Evolutionary conservation across 92 coral and sea anemone species (phyloP), one percentile per base, ranked within the genome.

Genomic region (Porites cylindrica): DNA sequence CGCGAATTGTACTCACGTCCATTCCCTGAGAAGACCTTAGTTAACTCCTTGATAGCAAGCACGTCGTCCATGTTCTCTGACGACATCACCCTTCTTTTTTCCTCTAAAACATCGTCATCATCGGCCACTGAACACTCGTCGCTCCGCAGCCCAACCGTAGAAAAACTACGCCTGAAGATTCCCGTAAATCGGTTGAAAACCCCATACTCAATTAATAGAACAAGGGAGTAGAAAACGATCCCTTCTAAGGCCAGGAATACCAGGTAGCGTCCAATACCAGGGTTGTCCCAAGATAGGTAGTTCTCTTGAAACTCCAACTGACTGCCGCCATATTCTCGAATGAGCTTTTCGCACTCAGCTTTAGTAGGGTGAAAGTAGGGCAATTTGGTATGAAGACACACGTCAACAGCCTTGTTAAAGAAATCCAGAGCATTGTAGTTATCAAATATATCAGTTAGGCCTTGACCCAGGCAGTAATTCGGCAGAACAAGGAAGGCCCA

Each of bases 401-500:
- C 17, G 13, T 80, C 81, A 11, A 96, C 70, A 1, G 87, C 89
- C 53, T 90, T 71, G 82, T 95, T 78, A 51, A 93, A 93, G 20
- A 63, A 24, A 52, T 75, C 77, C 56, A 97, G 60, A n/a, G 89
- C 88, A 79, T 92, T 92, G 82, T 97, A 97, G 92, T 97, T 97
- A 54, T 82, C 89, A 82, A 97, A 97, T 58, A 97, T 97, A 67
- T 95, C 96, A 1, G 88, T 84, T 1, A 97, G 69, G 60, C 97
- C 96, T 68, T 97, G 99, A 19, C 99, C 99, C 13, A 97, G 95
- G 66, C 96, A 91, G 93, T 93, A 97, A 94, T 97, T 97, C 1
- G 99, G 99, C n/a, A 97, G 77, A 61, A 95, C 88, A n/a, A 97
- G 93, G 73, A 97, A 93, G 66, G 92, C 93, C 99, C 99, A 97